Base-by-base conservation (phyloP, 1,140 invertebrate genomes). In the Daktulosphaira vitifoliae region DNA sequence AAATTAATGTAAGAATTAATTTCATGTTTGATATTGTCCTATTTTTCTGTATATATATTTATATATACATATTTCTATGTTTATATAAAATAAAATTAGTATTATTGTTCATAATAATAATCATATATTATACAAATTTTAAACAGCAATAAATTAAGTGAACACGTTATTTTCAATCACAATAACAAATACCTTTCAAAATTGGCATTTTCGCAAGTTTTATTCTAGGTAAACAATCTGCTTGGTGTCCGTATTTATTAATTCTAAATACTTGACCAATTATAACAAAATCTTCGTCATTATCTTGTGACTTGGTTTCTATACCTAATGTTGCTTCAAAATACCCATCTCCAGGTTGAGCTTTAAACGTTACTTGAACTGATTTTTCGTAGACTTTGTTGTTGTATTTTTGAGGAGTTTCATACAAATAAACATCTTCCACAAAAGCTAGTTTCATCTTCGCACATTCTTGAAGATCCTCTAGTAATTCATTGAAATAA, bases 401-500 rank as follows among this genome's bases (percentile, higher is more conserved):
- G 33, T 52, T 62, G 2, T 48, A 20, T 39, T 51, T 68, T 26
- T 42, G 29, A 0, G 33, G 48, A 16, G 37, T 33, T 53, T 65
- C 66, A 16, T 50, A 50, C 5, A 69, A 18, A 13, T 68, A 68
- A 2, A 69, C 65, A 9, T 49, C 33, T 23, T 68, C 39, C 15
- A 72, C 59, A 25, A 54, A 66, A 5, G 59, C 33, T 2, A 69
- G 39, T 33, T 56, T 56, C 0, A 72, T 54, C 20, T 56, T 39
- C 2, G 71, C 18, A 73, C 87, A 89, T 48, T 83, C 76, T 1
- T 73, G 69, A 70, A 84, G 81, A 5, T 77, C 76, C 13, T 72
- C 71, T 1, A 90, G 67, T 68, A 84, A 73, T 4, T 70, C 46
- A 71, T 91, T 90, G 1, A 91, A 77, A 66, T 84, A 74, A 0